A percentile compares a stretch with the other conserved stretches of the same genome.
phyloP scores from a whole-genome alignment of 2,113 vertebrate genomes.

The Progne subis region DNA sequence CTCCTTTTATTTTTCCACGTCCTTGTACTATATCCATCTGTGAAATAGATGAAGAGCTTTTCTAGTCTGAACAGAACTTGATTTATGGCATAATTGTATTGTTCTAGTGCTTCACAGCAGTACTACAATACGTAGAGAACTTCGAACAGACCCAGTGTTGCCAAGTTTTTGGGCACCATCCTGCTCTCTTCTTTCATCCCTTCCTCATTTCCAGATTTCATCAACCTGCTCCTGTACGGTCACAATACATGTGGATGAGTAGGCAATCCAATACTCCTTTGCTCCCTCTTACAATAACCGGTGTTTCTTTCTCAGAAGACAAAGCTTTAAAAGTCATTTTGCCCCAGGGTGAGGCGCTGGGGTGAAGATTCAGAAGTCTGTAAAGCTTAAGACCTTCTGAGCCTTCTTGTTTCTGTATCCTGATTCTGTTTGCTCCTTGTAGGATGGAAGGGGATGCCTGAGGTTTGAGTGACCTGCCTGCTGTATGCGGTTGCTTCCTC shows the following conservation, averaged over 20 bases:
- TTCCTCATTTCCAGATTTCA: not conserved
- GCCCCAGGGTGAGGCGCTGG: not conserved
- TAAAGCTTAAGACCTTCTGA: not conserved
- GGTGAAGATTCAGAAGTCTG: not conserved
- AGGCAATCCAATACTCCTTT: not conserved
- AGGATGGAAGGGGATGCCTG: not conserved
- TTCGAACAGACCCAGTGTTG: not conserved
- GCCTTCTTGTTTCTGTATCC: not conserved
- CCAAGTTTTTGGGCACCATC: not conserved
- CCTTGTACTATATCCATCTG: not conserved
- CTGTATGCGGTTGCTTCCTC: not conserved
- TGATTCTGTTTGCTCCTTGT: not conserved
- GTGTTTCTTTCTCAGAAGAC: not conserved
- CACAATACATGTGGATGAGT: accelerated
- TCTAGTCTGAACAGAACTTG: not conserved
- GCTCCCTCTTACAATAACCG: not conserved
- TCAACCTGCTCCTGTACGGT: not conserved
- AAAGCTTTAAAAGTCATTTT: not conserved
- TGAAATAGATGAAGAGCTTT: not conserved
- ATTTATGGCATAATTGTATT: not conserved
- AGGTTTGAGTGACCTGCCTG: not conserved
- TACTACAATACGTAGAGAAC: not conserved
- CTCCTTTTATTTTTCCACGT: not conserved
- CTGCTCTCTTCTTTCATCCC: not conserved
- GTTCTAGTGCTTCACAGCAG: not conserved